These are phyloP conservation scores for Perizoma affinitatum DNA, from an alignment of 2,888 invertebrate species.

Conservation along the genomic window DNA sequence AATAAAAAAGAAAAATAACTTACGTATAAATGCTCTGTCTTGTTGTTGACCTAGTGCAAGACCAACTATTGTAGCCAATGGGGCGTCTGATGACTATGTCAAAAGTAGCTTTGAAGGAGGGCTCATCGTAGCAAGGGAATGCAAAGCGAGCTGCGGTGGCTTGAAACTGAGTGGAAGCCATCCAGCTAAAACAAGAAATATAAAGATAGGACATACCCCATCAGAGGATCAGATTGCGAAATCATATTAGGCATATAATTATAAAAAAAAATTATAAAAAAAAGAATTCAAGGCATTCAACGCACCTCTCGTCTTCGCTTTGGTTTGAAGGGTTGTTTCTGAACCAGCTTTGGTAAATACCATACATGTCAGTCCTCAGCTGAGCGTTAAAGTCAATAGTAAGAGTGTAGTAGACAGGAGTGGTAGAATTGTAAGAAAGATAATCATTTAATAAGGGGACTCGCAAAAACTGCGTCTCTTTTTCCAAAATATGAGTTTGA, in stretches of 20 bases:
- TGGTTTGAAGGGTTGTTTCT: slow-evolving; percentile 46
- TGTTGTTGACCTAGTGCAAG: slow-evolving; percentile 78
- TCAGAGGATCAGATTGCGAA: too few relatives aligned
- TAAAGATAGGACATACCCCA: background rate
- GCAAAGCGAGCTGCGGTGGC: slow-evolving; percentile 87
- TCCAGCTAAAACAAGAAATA: slow-evolving; percentile 65
- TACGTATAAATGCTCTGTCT: slow-evolving; percentile 38
- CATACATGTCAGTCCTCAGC: slow-evolving; percentile 71
- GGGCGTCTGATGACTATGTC: slow-evolving; percentile 86
- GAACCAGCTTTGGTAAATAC: slow-evolving; percentile 74
- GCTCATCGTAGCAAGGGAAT: slow-evolving; percentile 93
- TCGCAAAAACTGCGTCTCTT: slow-evolving; percentile 57
- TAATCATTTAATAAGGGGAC: slow-evolving; percentile 43
- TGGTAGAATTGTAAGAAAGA: slow-evolving; percentile 48
- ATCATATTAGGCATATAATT: too few relatives aligned
- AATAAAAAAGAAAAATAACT: slow-evolving; percentile 36
- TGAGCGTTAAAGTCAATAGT: slow-evolving; percentile 54
- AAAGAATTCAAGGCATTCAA: background rate
- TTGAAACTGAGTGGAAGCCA: slow-evolving; percentile 89
- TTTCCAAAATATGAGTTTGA: slow-evolving; percentile 36
- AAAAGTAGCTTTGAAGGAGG: slow-evolving; percentile 91
- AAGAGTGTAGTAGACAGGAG: slow-evolving; percentile 51
- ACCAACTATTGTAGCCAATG: slow-evolving; percentile 70
- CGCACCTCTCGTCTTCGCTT: slow-evolving; percentile 49
- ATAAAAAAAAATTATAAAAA: background rate